A percentile compares a stretch with the other conserved stretches of the same genome.
Evolutionary conservation across 2,797 vertebrate genomes (phyloP).

Genomic region (Euthynnus affinis): DNA sequence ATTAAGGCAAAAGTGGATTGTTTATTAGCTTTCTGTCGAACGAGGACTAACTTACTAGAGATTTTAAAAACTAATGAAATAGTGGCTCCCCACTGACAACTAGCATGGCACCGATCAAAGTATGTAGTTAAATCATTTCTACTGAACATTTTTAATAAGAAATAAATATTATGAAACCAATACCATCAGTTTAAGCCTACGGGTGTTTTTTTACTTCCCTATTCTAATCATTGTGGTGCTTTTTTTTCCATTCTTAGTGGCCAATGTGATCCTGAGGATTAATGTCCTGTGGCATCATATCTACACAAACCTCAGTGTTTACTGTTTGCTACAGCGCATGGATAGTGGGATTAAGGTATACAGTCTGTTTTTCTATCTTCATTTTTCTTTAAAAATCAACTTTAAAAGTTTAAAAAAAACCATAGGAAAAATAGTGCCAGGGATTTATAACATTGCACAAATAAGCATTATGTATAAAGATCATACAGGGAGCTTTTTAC

Average conservation of each 20-base stretch:
- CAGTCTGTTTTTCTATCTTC: too few species aligned
- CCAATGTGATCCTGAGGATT: conserved; percentile 1
- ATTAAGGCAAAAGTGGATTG: conserved; percentile 2
- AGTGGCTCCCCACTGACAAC: not conserved
- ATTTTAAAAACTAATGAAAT: too few species aligned
- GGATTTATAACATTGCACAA: too few species aligned
- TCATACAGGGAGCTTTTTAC: too few species aligned
- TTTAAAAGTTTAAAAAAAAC: too few species aligned
- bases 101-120: not conserved
- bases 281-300: not conserved
- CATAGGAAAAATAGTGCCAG: too few species aligned
- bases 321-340: not conserved
- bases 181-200: too few species aligned
- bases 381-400: too few species aligned
- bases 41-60: too few species aligned
- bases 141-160: not conserved
- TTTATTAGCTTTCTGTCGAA: too few species aligned
- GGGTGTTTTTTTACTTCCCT: not conserved
- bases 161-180: not conserved
- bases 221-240: not conserved
- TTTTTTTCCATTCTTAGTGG: not conserved
- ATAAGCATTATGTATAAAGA: too few species aligned
- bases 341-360: too few species aligned
- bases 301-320: not conserved
- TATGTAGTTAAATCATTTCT: not conserved